Conservation (phyloP, 2,888 invertebrate species). For the Drosophila heteroneura region DNA sequence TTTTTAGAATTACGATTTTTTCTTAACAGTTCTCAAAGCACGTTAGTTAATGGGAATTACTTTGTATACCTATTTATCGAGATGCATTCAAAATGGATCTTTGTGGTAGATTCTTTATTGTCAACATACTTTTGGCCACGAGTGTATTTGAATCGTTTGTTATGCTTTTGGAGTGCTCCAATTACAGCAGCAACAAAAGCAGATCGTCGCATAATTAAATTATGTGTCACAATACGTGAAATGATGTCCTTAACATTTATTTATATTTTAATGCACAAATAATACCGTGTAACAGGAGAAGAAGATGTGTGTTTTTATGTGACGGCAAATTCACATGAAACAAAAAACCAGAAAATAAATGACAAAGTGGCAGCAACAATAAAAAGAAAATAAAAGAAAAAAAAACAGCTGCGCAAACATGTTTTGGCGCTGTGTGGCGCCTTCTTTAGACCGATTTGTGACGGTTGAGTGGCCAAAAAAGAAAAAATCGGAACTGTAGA, state of each 20-base stretch:
- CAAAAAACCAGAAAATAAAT: neutral
- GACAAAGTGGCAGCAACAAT: neutral
- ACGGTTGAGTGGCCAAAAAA: conserved; percentile 1
- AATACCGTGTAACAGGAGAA: neutral
- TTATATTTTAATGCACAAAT: neutral
- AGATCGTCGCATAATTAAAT: neutral
- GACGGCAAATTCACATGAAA: neutral
- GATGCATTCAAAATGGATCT: neutral
- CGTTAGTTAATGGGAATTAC: neutral
- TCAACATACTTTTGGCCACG: neutral
- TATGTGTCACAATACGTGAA: neutral
- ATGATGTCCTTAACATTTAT: neutral
- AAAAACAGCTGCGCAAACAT: conserved; percentile 58
- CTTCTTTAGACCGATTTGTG: conserved; percentile 5
- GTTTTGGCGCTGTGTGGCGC: conserved; percentile 12
- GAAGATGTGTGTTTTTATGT: neutral
- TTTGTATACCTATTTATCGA: neutral
- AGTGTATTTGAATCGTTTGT: neutral
- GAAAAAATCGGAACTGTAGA: neutral
- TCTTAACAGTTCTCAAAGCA: too few species aligned
- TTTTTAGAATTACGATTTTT: too few species aligned
- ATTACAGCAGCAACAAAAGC: neutral
- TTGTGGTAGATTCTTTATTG: neutral
- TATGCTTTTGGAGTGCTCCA: neutral
- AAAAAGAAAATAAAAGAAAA: neutral